phyloP scores from a whole-genome alignment of 1,140 invertebrate species.

The Bemisia tabaci region DNA sequence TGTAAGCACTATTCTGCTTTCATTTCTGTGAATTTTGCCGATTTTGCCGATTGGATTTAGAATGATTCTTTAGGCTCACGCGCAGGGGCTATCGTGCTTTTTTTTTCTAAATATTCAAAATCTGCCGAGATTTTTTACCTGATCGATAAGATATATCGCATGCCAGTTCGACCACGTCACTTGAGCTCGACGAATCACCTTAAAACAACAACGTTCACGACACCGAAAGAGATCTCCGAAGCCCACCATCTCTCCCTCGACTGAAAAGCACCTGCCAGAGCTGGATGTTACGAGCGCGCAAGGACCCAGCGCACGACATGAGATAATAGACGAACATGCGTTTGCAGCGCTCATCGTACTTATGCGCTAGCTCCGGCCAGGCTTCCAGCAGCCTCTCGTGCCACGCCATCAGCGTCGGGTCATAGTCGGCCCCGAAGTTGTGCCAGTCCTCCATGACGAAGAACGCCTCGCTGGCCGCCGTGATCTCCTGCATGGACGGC shows the following conservation, averaged over 20 bases:
- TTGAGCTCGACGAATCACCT: no score
- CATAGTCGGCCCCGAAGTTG: not conserved
- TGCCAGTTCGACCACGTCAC: no score
- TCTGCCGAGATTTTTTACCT: no score
- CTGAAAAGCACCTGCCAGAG: not conserved
- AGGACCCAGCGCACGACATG: not conserved
- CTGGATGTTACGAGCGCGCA: not conserved
- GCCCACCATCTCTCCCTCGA: not conserved
- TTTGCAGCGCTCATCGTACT: not conserved
- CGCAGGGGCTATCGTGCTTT: no score
- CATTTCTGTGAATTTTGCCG: no score
- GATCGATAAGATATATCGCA: no score
- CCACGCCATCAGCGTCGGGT: not conserved
- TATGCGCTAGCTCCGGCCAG: not conserved
- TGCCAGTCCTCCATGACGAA: not conserved
- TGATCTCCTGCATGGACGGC: not conserved
- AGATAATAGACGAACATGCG: not conserved
- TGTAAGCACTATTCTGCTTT: no score
- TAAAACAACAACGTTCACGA: no score
- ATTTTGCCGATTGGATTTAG: no score
- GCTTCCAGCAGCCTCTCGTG: not conserved
- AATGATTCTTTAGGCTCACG: no score
- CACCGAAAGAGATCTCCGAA: not conserved
- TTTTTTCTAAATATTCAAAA: no score
- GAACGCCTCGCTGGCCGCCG: not conserved